Percentiles rank a stretch among this genome's conserved stretches.
Evolutionary conservation across 2,113 vertebrate genomes (phyloP).

Genomic region (Phalacrocorax brasilianus): DNA sequence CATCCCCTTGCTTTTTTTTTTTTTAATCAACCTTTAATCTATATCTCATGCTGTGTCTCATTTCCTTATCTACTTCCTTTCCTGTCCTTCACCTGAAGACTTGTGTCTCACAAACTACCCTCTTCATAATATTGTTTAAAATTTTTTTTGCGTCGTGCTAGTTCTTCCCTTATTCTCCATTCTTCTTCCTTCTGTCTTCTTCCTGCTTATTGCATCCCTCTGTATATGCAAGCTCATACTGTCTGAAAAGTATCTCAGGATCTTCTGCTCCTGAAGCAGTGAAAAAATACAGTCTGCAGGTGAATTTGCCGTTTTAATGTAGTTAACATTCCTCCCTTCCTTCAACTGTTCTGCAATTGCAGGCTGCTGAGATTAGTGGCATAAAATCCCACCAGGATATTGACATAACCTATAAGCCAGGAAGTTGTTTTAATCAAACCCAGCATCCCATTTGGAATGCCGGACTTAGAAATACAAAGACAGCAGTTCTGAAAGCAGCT

Average conservation of each 20-base stretch:
- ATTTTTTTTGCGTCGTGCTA: background rate
- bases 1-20: background rate
- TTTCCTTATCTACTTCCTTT: background rate
- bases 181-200: background rate
- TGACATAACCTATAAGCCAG: slow-evolving; percentile 45
- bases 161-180: background rate
- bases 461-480: slow-evolving; percentile 42
- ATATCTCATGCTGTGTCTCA: background rate
- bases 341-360: background rate
- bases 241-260: slow-evolving; percentile 5
- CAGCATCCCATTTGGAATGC: slow-evolving; percentile 50
- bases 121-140: background rate
- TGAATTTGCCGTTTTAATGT: slow-evolving; percentile 46
- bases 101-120: background rate
- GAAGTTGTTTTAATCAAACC: slow-evolving; percentile 65
- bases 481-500: slow-evolving; percentile 45
- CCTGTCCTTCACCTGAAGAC: background rate
- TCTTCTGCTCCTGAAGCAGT: background rate
- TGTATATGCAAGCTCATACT: background rate
- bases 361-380: slow-evolving; percentile 50
- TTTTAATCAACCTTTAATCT: background rate
- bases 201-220: background rate
- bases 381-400: slow-evolving; percentile 58
- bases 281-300: slow-evolving; percentile 7
- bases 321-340: slow-evolving; percentile 4